A percentile compares a stretch with the other conserved stretches of the same genome.
Evolutionary conservation across 2,888 invertebrate species (phyloP).

Genomic region (Euplagia quadripunctaria): DNA sequence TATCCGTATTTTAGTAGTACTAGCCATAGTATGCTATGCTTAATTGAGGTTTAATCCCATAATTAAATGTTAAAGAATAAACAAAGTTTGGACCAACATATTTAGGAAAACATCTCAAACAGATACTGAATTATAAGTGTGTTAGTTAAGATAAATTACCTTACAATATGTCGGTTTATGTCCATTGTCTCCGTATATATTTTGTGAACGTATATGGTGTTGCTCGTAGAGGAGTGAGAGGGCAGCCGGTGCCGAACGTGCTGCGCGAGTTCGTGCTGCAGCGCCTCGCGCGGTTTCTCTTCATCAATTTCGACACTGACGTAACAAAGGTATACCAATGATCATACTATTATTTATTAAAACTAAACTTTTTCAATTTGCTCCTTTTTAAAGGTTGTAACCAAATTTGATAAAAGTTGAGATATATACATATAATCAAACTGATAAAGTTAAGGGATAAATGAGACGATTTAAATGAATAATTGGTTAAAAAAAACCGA

Average conservation of each 20-base stretch:
- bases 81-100: not conserved
- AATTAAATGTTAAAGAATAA: not conserved
- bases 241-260: conserved; percentile 91
- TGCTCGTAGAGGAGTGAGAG: conserved; percentile 91
- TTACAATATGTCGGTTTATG: not conserved
- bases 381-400: not conserved
- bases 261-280: conserved; percentile 91
- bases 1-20: no score
- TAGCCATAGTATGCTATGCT: not conserved
- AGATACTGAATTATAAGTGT: not conserved
- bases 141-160: not conserved
- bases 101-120: not conserved
- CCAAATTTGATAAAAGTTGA: not conserved
- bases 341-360: not conserved
- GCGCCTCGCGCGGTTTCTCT: conserved; percentile 91
- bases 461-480: not conserved
- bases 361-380: not conserved
- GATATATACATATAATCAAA: not conserved
- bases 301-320: conserved; percentile 90
- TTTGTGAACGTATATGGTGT: conserved; percentile 69
- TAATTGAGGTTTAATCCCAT: no score
- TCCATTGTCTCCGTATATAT: conserved; percentile 3
- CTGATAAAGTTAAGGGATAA: not conserved
- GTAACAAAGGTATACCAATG: conserved; percentile 66
- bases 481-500: no score